phyloP scores from a whole-genome alignment of 2,888 invertebrate species.

The Xestoiulus laeticollis region DNA sequence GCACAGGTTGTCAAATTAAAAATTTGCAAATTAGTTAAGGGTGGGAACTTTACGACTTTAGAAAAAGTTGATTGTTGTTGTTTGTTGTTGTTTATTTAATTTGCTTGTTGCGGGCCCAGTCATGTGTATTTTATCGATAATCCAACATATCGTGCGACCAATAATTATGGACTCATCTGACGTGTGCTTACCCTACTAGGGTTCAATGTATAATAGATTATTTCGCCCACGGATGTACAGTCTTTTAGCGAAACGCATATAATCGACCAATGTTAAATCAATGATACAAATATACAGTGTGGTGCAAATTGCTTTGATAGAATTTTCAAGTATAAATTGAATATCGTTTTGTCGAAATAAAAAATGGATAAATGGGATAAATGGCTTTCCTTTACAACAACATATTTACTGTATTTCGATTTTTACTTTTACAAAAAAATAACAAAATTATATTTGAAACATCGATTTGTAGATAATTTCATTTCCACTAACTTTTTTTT shows the following conservation, averaged over 20 bases:
- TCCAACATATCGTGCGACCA: background rate
- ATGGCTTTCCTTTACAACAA: too few relatives aligned
- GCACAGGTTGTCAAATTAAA: too few relatives aligned
- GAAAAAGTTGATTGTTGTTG: background rate
- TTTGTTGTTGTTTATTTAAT: background rate
- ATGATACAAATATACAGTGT: background rate
- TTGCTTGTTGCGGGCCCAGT: conserved; percentile 4
- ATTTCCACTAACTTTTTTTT: too few relatives aligned
- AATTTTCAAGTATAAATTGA: background rate
- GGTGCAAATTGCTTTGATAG: background rate
- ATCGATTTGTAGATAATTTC: too few relatives aligned
- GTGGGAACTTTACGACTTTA: background rate
- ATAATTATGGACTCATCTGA: conserved; percentile 26
- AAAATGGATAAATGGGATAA: too few relatives aligned
- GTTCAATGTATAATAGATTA: conserved; percentile 26
- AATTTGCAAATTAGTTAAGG: too few relatives aligned
- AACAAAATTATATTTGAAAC: too few relatives aligned
- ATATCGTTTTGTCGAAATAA: background rate
- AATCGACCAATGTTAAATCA: conserved; percentile 26
- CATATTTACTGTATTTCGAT: too few relatives aligned
- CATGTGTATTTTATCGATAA: conserved; percentile 2
- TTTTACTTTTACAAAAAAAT: too few relatives aligned
- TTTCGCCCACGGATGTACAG: background rate
- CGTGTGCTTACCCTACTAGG: background rate
- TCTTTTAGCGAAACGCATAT: background rate